Evolutionary conservation across 2,888 invertebrate genomes (phyloP), one percentile per base, ranked within the genome.

Genomic region (Drosophila vallismaia): DNA sequence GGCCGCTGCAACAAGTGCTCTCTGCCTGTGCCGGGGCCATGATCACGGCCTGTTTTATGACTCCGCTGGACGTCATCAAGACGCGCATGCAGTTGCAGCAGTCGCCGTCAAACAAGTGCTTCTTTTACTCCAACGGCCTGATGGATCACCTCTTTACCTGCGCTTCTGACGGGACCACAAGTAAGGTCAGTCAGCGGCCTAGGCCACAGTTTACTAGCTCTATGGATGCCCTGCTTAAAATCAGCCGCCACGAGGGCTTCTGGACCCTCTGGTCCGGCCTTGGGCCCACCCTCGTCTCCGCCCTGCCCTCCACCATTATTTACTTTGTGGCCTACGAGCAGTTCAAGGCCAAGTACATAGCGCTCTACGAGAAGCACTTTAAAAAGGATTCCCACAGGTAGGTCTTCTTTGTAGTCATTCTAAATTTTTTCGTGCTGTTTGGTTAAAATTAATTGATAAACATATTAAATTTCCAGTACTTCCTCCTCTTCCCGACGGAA

Each of bases 311-410:
- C 46, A 99, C 99, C 36, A 96, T 99, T 62, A 94, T 98, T 73
- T 99, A 99, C 92, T 99, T 99, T 93, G 98, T 99, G 7, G 94
- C 96, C n/a, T 99, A 99, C 91, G 99, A 99, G 92, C 97, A 98
- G 91, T 93, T 99, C 58, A 93, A 96, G 87, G 92, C 94, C 76
- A 92, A 92, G 86, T 95, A 94, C 90, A 93, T 94, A 64, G 64
- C 74, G 8, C 66, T 88, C 42, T 84, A 89, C 63, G 76, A 86
- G 63, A 77, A 72, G 5, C 76, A 87, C 59, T 49, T 72, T 0
- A 48, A 19, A 0, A 36, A 48, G 74, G 33, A 74, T 4, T 12
- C 10, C 0, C 10, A 7, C 0, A 42, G 14, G 45, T 33, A 4
- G 26, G 33, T 10, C 19, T 19, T 19, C 19, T 2, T 19, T 19